Base-by-base conservation (phyloP, 2,888 invertebrate species). In the Hyles lineata region DNA sequence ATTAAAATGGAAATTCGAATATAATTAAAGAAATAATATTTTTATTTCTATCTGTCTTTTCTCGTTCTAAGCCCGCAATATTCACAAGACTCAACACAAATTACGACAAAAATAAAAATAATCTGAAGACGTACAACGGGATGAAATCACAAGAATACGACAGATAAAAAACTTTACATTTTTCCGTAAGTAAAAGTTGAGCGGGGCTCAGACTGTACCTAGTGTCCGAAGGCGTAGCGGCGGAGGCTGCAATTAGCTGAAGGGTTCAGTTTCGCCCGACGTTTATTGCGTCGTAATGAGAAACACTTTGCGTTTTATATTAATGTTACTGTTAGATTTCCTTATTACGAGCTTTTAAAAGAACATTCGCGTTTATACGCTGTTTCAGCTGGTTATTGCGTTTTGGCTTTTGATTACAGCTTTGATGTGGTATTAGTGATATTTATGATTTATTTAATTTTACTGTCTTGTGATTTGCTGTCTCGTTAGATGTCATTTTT, bases 261-360 rank as follows among this genome's bases (percentile, higher is more conserved):
- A 67, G 50, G 67, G 67, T 67, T 67, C 67, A 50, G 67, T 67
- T 67, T 23, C 50, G 23, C 21, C 15, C 67, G 67, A 67, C 67
- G 67, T 67, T 67, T 67, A 67, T 67, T 67, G 50, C 67, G 67
- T 67, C 67, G 67, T 67, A 67, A 67, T 67, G 67, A 67, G 67
- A 50, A 67, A 67, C 67, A 67, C 43, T 67, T 67, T 67, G 67
- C 43, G 67, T 67, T 67, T 67, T 67, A 67, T 67, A 67, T 67
- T 67, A 67, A 67, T 67, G 67, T 43, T 23, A 50, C 67, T 67
- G 23, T 67, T 67, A 43, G 67, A 67, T 67, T 67, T 67, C 67
- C 67, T 67, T 67, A 50, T 67, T 67, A 67, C 67, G 50, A 67
- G 23, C 67, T 21, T 67, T 67, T 67, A 67, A 67, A 63, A 23